Evolutionary conservation across 2,113 vertebrate species (phyloP), one percentile per base, ranked within the genome.

Genomic region (Ranitomeya imitator): DNA sequence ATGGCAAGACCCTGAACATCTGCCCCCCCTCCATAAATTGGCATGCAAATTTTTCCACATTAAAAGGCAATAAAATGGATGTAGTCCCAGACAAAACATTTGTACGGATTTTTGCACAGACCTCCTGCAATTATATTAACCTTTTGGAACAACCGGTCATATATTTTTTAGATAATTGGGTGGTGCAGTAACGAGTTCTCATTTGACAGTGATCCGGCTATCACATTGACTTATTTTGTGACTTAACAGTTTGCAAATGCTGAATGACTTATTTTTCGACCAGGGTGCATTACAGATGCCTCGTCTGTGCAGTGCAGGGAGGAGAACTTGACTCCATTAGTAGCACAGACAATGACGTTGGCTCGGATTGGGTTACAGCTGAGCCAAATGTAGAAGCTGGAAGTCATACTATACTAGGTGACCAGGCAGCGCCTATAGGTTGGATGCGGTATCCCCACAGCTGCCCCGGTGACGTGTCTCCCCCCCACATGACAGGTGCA

Each of bases 271-370:
- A 11, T 37, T 31, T 61, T 3, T 60, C 15, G 14, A 37, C 15
- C 2, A 4, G 21, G 55, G 55, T 37, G 57, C n/a, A 80, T 26
- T 16, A 14, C 8, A 60, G 23, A 81, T 37, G 57, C 52, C 1
- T 79, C 19, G 10, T 57, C 52, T 54, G 57, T 60, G 57, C 1
- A 23, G 52, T 26, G 14, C 77, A 79, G 80, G 31, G 21, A 31
- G 37, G 61, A n/a, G 37, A 67, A 83, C 81, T 52, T 83, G 61
- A 67, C 63, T n/a, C 37, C 8, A 79, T 81, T 61, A 51, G 71
- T 12, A 74, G 11, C 69, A 16, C 0, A 1, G 90, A 77, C 91
- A 86, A 54, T 83, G 91, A 91, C 89, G 60, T 80, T 76, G 73
- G 54, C 77, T 89, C 60, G 89, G 71, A 45, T 9, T 16, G 54